Evolutionary conservation across 2,797 vertebrate species (phyloP).

Genomic region (Aeoliscus strigatus): DNA sequence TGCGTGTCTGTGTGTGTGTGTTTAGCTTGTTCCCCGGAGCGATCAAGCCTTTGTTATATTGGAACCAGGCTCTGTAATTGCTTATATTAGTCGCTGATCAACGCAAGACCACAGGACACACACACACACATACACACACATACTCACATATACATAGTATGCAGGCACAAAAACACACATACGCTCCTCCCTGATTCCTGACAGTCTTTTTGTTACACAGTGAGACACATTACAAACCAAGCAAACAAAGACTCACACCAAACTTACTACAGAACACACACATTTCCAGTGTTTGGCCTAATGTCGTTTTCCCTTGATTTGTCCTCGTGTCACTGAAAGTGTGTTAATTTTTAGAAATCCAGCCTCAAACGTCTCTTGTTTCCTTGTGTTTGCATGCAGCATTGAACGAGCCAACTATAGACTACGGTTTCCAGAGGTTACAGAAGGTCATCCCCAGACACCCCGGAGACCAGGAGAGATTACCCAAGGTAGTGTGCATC

Average conservation of each 20-base stretch:
- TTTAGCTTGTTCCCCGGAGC: slow-evolving; percentile 74
- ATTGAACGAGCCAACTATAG: slow-evolving; percentile 96
- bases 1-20: slow-evolving; percentile 37
- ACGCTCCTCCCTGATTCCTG: slow-evolving; percentile 64
- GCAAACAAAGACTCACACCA: slow-evolving; percentile 65
- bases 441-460: slow-evolving; percentile 99
- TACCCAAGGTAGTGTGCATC: slow-evolving; percentile 86
- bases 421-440: slow-evolving; percentile 98
- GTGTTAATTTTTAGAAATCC: slow-evolving; percentile 45
- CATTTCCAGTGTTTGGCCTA: slow-evolving; percentile 58
- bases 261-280: slow-evolving; percentile 63
- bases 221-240: slow-evolving; percentile 81
- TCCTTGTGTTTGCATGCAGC: slow-evolving; percentile 73
- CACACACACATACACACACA: slow-evolving; percentile 63
- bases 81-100: slow-evolving; percentile 85
- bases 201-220: slow-evolving; percentile 85
- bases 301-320: slow-evolving; percentile 47
- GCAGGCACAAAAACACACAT: slow-evolving; percentile 35
- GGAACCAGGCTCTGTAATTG: slow-evolving; percentile 87
- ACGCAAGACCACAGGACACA: slow-evolving; percentile 77
- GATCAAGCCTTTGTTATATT: slow-evolving; percentile 83
- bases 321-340: background rate
- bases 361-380: slow-evolving; percentile 20
- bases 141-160: slow-evolving; percentile 60
- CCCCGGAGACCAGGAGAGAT: slow-evolving; percentile 95